Evolutionary conservation across 2,113 vertebrate genomes (phyloP).

Genomic region (Eurystomus gularis): DNA sequence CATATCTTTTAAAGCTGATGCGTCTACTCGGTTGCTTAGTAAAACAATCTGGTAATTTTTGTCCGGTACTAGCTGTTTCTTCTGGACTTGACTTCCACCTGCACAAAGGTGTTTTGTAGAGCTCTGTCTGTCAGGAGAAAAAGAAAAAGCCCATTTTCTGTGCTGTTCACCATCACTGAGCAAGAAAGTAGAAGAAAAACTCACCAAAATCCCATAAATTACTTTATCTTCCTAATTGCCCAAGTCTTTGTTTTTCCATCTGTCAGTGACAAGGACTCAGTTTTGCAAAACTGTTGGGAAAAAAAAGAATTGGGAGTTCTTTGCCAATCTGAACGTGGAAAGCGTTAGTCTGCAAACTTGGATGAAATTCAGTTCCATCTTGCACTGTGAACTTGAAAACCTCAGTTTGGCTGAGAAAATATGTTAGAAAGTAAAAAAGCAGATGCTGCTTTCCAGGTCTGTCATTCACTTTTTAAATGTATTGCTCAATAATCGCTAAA

Average conservation of each 20-base stretch:
- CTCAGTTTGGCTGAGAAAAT: slow-evolving; percentile 59
- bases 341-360: slow-evolving; percentile 28
- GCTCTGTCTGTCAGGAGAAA: not conserved
- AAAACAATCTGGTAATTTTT: not conserved
- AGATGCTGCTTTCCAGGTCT: slow-evolving; percentile 67
- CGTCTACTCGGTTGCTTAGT: not conserved
- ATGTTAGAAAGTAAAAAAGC: slow-evolving; percentile 58
- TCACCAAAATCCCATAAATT: not conserved
- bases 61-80: not conserved
- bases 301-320: not conserved
- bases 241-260: slow-evolving; percentile 51
- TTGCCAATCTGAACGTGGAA: slow-evolving; percentile 10
- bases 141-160: not conserved
- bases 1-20: not conserved
- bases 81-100: not conserved
- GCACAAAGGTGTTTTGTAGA: not conserved
- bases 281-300: slow-evolving; percentile 29
- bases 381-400: slow-evolving; percentile 63
- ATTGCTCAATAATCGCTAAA: slow-evolving; percentile 48
- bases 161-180: not conserved
- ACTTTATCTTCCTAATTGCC: not conserved
- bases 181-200: not conserved
- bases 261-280: slow-evolving; percentile 38
- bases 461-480: slow-evolving; percentile 55
- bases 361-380: slow-evolving; percentile 57